phyloP scores from a whole-genome alignment of 1,140 invertebrate genomes.

The Bombus superbus region DNA sequence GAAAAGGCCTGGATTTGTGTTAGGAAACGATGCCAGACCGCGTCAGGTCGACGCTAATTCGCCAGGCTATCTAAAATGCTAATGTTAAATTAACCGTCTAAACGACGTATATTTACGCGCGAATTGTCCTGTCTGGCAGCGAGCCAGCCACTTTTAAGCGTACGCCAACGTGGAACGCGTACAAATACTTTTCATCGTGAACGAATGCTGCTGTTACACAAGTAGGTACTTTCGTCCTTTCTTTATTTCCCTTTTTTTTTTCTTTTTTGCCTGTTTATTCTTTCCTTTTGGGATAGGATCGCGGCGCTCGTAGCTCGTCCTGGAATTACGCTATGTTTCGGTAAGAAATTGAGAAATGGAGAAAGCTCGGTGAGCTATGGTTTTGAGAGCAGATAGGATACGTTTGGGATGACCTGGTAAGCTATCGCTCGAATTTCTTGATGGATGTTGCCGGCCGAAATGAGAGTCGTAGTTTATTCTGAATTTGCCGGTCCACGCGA shows the following conservation, averaged over 20 bases:
- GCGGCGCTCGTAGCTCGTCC: too few species aligned
- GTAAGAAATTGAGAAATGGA: neutral
- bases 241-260: neutral
- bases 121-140: neutral
- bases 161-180: neutral
- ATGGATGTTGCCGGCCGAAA: neutral
- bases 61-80: neutral
- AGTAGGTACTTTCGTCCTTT: neutral
- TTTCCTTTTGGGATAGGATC: neutral
- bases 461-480: neutral
- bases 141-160: neutral
- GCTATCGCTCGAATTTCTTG: neutral
- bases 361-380: neutral
- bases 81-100: conserved; percentile 30
- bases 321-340: neutral
- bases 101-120: conserved; percentile 8
- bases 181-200: conserved; percentile 6
- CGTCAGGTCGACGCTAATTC: conserved; percentile 11
- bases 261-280: neutral
- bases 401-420: neutral
- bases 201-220: neutral
- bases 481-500: neutral
- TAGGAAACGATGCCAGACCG: neutral
- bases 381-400: neutral
- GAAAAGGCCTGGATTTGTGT: neutral